Base-by-base conservation (phyloP, 2,888 invertebrate genomes). In the Brachypalpus laphriformis region DNA sequence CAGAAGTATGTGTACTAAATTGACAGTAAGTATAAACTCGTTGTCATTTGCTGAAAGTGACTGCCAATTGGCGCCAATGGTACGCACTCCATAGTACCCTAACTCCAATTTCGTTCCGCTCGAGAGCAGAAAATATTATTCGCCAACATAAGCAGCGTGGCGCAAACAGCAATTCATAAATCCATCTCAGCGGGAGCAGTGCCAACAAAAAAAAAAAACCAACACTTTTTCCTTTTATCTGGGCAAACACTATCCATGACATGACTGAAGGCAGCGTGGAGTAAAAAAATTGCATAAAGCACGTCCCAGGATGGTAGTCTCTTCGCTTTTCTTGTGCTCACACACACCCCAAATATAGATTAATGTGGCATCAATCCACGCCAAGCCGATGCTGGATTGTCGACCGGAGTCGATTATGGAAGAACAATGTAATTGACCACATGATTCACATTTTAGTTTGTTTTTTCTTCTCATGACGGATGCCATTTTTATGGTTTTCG, bases 21-120 rank as follows among this genome's bases (percentile, higher is more conserved):
- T 83, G 78, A 54, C 82, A 78, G 71, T 47, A 59, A 66, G 45
- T 74, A 61, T 47, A 31, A 83, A 76, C 68, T 68, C 66, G 65
- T 47, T 78, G 77, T 82, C 66, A 72, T 65, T 66, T 16, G 31
- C 40, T 34, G 61, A 51, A 54, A 49, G 47, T 78, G 54, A 66
- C 59, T 78, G 37, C 11, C 56, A 61, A 74, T 77, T 83, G 83
- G 83, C 83, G 83, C 83, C 83, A 71, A 57, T 74, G 56, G 42
- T 42, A 1, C 37, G 57, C 56, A 66, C 47, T 28, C 16, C 25
- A 70, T 9, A 74, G 25, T 59, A 28, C 51, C 16, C 14, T 25
- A 75, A 70, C 49, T 59, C 28, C n/a, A n/a, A 49, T 75, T 75
- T 80, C 74, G 83, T 80, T 70, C 14, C 68, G 74, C 65, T 81